Percentiles rank a stretch among this genome's conserved stretches.
These are phyloP conservation scores for Molothrus aeneus DNA, from an alignment of 2,797 vertebrate species.

Conservation along the genomic window DNA sequence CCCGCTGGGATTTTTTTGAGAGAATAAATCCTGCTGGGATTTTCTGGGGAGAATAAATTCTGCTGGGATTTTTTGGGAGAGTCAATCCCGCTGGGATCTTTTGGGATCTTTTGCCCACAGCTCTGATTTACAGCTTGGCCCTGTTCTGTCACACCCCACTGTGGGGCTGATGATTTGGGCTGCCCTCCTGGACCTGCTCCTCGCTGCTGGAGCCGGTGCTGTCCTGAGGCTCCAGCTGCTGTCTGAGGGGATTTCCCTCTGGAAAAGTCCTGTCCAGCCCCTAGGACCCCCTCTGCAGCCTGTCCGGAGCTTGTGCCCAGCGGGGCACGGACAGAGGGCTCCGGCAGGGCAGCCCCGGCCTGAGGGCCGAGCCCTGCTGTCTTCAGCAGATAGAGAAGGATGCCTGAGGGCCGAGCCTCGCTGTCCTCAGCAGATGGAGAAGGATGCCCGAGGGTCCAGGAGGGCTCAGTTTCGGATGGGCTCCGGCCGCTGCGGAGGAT, in stretches of 20 bases:
- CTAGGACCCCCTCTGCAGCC: rapidly evolving
- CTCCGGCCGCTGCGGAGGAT: neutral
- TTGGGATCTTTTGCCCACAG: neutral
- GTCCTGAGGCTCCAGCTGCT: rapidly evolving
- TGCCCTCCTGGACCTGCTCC: neutral
- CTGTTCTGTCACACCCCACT: rapidly evolving
- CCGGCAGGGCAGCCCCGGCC: neutral
- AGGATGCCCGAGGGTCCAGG: neutral
- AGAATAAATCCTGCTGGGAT: no score
- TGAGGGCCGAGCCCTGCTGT: neutral
- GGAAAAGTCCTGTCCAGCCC: neutral
- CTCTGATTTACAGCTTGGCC: neutral
- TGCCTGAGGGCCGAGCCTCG: neutral
- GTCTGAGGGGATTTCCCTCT: rapidly evolving
- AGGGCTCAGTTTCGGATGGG: neutral
- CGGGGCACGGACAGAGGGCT: neutral
- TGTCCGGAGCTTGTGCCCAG: neutral
- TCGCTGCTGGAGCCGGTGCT: rapidly evolving
- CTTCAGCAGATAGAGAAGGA: neutral
- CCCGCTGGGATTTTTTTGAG: no score
- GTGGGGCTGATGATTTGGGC: rapidly evolving
- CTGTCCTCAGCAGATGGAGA: neutral
- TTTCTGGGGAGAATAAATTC: no score
- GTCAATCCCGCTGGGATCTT: no score
- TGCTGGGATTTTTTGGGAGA: no score